These are phyloP conservation scores for Archaeoteleia sp. DNA, from an alignment of 2,888 invertebrate genomes.

Conservation along the genomic window DNA sequence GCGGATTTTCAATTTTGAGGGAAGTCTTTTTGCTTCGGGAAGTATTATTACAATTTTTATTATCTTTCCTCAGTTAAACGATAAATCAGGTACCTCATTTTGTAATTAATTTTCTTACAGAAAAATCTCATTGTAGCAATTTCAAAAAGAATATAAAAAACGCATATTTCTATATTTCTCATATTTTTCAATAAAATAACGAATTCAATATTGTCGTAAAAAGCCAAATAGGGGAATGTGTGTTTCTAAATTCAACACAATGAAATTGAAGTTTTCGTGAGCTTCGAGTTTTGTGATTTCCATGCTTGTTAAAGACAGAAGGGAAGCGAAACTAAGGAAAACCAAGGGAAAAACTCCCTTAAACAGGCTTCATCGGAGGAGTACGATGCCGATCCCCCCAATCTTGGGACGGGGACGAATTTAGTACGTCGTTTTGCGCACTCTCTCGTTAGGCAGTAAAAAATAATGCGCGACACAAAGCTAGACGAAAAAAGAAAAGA, in stretches of 20 bases:
- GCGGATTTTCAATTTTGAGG: conserved; percentile 1
- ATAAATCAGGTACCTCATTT: too few relatives aligned
- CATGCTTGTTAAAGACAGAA: conserved; percentile 25
- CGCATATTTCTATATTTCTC: too few relatives aligned
- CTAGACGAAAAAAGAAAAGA: conserved; percentile 24
- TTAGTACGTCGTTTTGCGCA: conserved; percentile 42
- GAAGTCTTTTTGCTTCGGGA: too few relatives aligned
- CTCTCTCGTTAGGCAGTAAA: conserved; percentile 38
- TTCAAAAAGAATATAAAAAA: too few relatives aligned
- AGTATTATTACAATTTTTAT: background rate
- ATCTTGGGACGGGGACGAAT: conserved; percentile 29
- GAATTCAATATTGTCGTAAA: too few relatives aligned
- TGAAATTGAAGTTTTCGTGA: conserved; percentile 14
- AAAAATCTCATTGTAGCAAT: too few relatives aligned
- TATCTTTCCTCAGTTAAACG: too few relatives aligned
- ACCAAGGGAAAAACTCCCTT: conserved; percentile 8
- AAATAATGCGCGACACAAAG: conserved; percentile 39
- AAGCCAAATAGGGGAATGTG: too few relatives aligned
- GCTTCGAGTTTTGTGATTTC: conserved; percentile 9
- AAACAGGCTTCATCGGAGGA: conserved; percentile 37
- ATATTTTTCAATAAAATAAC: too few relatives aligned
- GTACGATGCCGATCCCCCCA: conserved; percentile 16
- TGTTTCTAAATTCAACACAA: conserved; percentile 9
- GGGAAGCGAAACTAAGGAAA: conserved; percentile 14
- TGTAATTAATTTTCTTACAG: too few relatives aligned